Base-by-base conservation (phyloP, 2,113 vertebrate species). In the Hyaena hyaena region DNA sequence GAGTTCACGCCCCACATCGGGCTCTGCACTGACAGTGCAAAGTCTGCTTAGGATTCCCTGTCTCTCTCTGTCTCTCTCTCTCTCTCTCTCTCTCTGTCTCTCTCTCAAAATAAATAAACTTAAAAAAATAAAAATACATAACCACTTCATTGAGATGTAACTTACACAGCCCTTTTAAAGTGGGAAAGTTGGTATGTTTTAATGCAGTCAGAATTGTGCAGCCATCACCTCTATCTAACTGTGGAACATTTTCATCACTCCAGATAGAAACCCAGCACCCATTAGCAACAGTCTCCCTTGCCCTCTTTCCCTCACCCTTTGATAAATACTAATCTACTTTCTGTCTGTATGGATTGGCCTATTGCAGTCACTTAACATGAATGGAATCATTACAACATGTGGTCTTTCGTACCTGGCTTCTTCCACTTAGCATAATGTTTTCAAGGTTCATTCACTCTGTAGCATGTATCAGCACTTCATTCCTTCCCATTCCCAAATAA, bases 401-500 rank as follows among this genome's bases (percentile, higher is more conserved):
- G 61, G 19, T 77, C 53, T 91, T 91, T 87, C 63, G 48, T 93
- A 35, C 9, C 16, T 82, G 55, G 21, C n/a, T 90, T 96, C 53
- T 96, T 85, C 66, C 35, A 48, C 61, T 86, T 77, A 90, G 16
- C 5, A 7, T n/a, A 19, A 28, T 69, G n/a, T 90, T 93, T 82
- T 76, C 65, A 28, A 50, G 45, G 69, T 82, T 68, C 28, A 91
- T 77, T 17, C 35, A 26, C 89, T 53, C 7, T 74, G 9, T 76
- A 69, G 45, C 4, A 48, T 80, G 21, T 90, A 63, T 82, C 31
- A 90, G n/a, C 4, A 83, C 63, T 90, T 93, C 11, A 66, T 91
- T 95, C 69, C 45, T 91, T 93, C 90, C 73, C 55, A 73, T 73
- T 83, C 35, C 21, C 77, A 88, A 85, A 73, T 83, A 93, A 43